These are phyloP conservation scores for Mobula hypostoma DNA, from an alignment of 2,113 vertebrate species.

Conservation along the genomic window DNA sequence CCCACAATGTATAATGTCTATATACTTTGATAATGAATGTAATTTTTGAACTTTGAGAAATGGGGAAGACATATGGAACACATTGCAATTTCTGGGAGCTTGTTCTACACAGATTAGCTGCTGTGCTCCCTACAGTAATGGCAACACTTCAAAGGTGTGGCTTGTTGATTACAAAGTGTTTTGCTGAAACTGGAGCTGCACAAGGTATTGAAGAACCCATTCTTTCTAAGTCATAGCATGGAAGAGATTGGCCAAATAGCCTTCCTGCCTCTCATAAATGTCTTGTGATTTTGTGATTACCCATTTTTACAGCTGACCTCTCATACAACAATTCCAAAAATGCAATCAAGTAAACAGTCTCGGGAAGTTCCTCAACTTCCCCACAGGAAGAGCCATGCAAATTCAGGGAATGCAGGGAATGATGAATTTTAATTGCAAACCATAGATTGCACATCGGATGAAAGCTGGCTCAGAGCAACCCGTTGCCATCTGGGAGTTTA, in stretches of 20 bases:
- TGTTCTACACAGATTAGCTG: not conserved
- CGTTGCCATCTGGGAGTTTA: not conserved
- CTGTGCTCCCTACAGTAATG: not conserved
- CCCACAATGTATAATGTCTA: not conserved
- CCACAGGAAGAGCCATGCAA: slow-evolving; percentile 13
- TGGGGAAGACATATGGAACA: not conserved
- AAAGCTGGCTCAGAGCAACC: not conserved
- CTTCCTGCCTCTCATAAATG: no score
- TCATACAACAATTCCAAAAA: not conserved
- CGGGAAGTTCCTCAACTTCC: not conserved
- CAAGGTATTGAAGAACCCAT: not conserved
- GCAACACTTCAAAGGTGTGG: not conserved
- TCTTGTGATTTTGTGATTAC: no score
- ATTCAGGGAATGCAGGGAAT: not conserved
- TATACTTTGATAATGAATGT: no score
- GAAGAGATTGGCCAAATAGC: no score
- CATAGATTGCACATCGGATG: slow-evolving; percentile 7
- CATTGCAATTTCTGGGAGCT: no score
- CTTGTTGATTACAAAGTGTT: not conserved
- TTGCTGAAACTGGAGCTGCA: not conserved
- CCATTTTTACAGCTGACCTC: not conserved
- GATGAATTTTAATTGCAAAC: slow-evolving; percentile 23
- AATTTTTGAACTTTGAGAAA: no score
- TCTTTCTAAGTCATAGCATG: not conserved
- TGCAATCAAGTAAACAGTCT: not conserved